Evolutionary conservation across 1,140 invertebrate species (phyloP), one percentile per base, ranked within the genome.

Genomic region (Diorhabda sublineata): DNA sequence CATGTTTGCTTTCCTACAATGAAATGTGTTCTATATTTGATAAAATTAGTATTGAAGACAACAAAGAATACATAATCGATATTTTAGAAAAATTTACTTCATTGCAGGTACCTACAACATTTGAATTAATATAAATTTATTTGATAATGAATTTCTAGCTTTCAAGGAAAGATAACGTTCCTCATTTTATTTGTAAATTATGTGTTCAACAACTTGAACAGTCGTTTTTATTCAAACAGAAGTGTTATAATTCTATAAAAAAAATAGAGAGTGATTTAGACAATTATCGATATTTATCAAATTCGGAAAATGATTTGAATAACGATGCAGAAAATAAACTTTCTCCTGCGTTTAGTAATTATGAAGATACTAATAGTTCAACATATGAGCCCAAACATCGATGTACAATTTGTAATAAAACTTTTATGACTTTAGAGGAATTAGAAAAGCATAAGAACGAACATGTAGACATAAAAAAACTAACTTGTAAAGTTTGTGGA

Each of bases 191-290:
- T 56, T 79, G 78, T 61, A 65, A 65, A 45, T 64, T 47, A 43
- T 79, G 78, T 59, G 69, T 71, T 62, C 69, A 75, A 61, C 76
- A 78, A 71, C 67, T 79, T 61, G 71, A 63, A 42, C 67, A 72
- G 6, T 74, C 71, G 60, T 77, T 77, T 56, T 69, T 74, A 64
- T 79, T 75, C 57, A 68, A 75, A 58, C 62, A 75, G 58, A 66
- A 72, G n/a, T 79, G 76, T 61, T 61, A 57, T 41, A 64, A 70
- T 58, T 75, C 64, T 60, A 69, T 70, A 63, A 66, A 64, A 56
- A 75, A 58, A 61, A 65, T 59, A 42, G 67, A 58, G 58, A 41
- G 4, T 42, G 58, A n/a, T 64, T 42, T 58, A n/a, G n/a, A 69
- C 56, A 58, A 61, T 9, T 56, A 8, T 42, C 26, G 42, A 7